Base-by-base conservation (phyloP, 2,797 vertebrate species). In the Channa striata region DNA sequence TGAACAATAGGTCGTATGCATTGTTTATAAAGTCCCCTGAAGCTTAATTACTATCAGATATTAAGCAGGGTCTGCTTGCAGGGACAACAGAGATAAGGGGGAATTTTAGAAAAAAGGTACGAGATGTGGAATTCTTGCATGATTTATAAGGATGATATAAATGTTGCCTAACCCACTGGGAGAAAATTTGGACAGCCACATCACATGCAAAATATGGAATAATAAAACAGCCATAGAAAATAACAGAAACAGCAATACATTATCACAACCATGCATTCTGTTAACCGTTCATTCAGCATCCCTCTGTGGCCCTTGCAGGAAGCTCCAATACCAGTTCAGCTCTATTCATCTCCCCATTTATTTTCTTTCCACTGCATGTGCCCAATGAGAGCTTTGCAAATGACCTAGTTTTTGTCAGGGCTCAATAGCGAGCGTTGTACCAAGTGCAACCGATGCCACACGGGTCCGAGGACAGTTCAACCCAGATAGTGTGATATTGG, bases 361-460 rank as follows among this genome's bases (percentile, higher is more conserved):
- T 92, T 91, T 91, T 93, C 75, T 83, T 89, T 88, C 84, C 84
- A 68, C 57, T 57, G 74, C 30, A 34, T 50, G 50, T 74, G 84
- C 92, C 91, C 86, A 86, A 75, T 5, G 62, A 81, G 86, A 70
- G 84, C 72, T 82, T 85, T 86, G 82, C 82, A 73, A 72, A 76
- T 93, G 93, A 93, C 93, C 92, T 89, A 93, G 81, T 91, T 93
- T 89, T 84, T 71, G 62, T 85, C 67, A 86, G 78, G 80, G 83
- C 90, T 93, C 89, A 93, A 90, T 92, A 89, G 91, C 65, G 68
- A 75, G 69, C 1, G 33, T 73, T 65, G 68, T 89, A 88, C 89
- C 92, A 92, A 87, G 71, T 9, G 3, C 54, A 71, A 50, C 72
- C 11, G 49, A 68, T 89, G 92, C 87, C 90, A 87, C 87, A 87